Evolutionary conservation across 1,140 invertebrate species (phyloP).

Genomic region (Zelostemma sp.): DNA sequence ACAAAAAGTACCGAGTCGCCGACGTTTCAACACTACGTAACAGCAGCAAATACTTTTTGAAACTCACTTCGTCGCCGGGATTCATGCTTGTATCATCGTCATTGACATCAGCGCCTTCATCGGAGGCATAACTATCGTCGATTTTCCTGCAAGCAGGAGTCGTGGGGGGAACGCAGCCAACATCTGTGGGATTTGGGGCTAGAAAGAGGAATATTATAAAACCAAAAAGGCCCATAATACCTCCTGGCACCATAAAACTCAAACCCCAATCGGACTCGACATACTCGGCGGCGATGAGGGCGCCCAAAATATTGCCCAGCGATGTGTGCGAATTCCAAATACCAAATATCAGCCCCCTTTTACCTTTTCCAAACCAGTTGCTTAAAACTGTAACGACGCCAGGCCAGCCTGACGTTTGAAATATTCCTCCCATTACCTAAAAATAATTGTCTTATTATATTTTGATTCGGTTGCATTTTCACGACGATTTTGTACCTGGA

Average conservation of each 20-base stretch:
- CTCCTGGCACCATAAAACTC: constrained; percentile 93
- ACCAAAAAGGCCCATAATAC: constrained; percentile 83
- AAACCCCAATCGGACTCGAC: constrained; percentile 91
- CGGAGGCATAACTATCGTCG: constrained; percentile 55
- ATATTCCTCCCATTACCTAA: constrained; percentile 84
- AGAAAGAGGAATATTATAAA: constrained; percentile 90
- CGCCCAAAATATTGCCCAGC: constrained; percentile 93
- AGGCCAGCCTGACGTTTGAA: constrained; percentile 94
- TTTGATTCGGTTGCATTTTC: constrained; percentile 2
- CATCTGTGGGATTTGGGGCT: constrained; percentile 81
- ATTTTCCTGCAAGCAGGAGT: constrained; percentile 57
- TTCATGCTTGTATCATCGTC: constrained; percentile 42
- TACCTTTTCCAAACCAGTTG: constrained; percentile 96
- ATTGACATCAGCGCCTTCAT: constrained; percentile 53
- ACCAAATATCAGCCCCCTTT: constrained; percentile 93
- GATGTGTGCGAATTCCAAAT: constrained; percentile 98
- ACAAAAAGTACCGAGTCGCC: too few relatives aligned
- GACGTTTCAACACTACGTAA: too few relatives aligned
- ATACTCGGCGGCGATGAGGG: constrained; percentile 85
- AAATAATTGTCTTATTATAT: constrained; percentile 3
- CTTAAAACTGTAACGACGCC: constrained; percentile 93
- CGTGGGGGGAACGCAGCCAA: constrained; percentile 73
- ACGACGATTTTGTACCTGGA: constrained; percentile 76
- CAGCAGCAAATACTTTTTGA: constrained; percentile 1
- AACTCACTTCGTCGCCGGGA: constrained; percentile 60